Percentiles rank a stretch among this genome's conserved stretches.
These are phyloP conservation scores for Lepidurus arcticus DNA, from an alignment of 1,140 invertebrate genomes.

Conservation along the genomic window DNA sequence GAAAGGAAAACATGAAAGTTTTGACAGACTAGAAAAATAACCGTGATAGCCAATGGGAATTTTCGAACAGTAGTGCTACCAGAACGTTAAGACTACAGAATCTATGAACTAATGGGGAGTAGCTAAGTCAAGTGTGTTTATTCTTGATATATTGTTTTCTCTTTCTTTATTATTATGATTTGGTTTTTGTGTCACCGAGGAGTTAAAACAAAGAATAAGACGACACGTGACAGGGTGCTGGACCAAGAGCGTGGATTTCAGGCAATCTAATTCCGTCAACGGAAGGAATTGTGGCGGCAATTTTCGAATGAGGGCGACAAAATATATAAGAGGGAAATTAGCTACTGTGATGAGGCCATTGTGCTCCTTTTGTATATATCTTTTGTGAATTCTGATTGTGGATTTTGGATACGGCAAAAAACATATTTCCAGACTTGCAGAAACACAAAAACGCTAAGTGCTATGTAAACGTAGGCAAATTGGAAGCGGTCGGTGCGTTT, in stretches of 20 bases:
- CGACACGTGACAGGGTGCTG: neutral
- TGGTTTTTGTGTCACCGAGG: neutral
- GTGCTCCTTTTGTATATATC: constrained; percentile 15
- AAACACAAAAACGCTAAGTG: neutral
- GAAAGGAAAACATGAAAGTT: neutral
- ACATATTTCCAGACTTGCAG: neutral
- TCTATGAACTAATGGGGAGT: neutral
- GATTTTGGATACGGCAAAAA: constrained; percentile 5
- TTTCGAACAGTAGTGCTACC: too few relatives aligned
- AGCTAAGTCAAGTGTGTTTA: constrained; percentile 19
- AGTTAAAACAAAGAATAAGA: neutral
- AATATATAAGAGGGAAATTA: neutral
- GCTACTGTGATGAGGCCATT: constrained; percentile 21
- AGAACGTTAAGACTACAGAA: too few relatives aligned
- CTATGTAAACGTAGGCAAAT: too few relatives aligned
- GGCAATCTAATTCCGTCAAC: neutral
- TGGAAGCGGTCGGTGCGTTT: neutral
- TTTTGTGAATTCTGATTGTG: neutral
- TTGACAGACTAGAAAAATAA: neutral
- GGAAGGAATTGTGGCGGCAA: neutral
- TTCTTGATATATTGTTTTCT: neutral
- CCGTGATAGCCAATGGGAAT: neutral
- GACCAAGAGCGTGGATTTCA: neutral
- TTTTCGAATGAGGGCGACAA: neutral
- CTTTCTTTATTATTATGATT: neutral